Evolutionary conservation across 2,888 invertebrate species (phyloP).

Genomic region (Aspidapion aeneum): DNA sequence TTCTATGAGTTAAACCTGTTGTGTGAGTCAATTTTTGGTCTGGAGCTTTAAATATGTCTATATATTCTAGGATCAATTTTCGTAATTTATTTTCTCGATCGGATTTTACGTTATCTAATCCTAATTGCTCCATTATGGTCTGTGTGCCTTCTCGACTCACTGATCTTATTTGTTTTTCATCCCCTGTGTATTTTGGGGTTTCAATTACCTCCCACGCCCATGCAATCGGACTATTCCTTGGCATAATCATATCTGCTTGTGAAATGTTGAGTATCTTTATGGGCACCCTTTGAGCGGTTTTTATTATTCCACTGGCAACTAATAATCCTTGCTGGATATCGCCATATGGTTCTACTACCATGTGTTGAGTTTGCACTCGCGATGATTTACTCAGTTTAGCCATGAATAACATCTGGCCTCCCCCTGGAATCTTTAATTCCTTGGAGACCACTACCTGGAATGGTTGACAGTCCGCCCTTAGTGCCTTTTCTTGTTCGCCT

Average conservation of each 20-base stretch:
- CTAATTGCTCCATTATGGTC: background rate
- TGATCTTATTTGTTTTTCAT: background rate
- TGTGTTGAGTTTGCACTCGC: slow-evolving; percentile 6
- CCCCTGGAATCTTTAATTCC: background rate
- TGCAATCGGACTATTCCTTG: too few species aligned
- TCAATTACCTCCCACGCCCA: too few species aligned
- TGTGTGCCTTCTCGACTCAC: background rate
- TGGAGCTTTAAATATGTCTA: slow-evolving; percentile 11
- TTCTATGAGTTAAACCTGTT: slow-evolving; percentile 1
- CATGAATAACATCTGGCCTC: background rate
- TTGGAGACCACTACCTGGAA: background rate
- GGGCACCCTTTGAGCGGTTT: background rate
- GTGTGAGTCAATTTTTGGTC: slow-evolving; percentile 10
- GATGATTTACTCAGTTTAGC: slow-evolving; percentile 1
- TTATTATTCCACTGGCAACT: background rate
- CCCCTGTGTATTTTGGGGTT: background rate
- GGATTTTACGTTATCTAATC: background rate
- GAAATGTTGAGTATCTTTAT: too few species aligned
- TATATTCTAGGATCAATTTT: slow-evolving; percentile 5
- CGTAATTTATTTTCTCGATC: background rate
- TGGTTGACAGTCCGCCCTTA: background rate
- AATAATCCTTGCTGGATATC: slow-evolving; percentile 1
- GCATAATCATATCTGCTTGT: too few species aligned
- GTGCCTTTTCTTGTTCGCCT: too few species aligned
- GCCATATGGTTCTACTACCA: slow-evolving; percentile 3